phyloP scores from a whole-genome alignment of 53 echinoderm and acorn worm species.

The Paelopatides confundens region DNA sequence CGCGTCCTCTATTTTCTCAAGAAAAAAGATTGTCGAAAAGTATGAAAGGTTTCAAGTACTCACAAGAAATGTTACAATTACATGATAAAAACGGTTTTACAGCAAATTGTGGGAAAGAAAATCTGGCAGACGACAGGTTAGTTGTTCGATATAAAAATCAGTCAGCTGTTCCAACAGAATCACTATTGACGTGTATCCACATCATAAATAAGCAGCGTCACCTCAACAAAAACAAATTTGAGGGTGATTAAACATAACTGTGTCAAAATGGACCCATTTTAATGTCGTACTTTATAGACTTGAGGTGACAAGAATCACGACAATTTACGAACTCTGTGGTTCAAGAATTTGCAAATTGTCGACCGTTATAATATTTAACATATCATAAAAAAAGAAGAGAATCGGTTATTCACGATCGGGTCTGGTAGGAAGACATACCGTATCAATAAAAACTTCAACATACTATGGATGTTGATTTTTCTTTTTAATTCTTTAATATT shows the following conservation, averaged over 20 bases:
- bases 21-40: too few species aligned
- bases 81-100: background rate
- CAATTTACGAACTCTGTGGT: conserved; percentile 25
- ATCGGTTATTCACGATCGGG: too few species aligned
- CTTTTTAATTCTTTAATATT: background rate
- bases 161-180: background rate
- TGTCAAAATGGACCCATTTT: conserved; percentile 13
- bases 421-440: background rate
- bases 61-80: too few species aligned
- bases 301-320: background rate
- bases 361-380: background rate
- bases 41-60: too few species aligned
- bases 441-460: background rate
- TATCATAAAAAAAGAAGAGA: background rate
- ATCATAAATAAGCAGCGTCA: background rate
- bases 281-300: background rate
- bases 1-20: too few species aligned
- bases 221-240: background rate
- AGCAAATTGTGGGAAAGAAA: background rate
- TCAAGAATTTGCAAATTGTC: background rate
- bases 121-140: background rate
- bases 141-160: conserved; percentile 11
- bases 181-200: background rate
- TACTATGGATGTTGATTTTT: background rate
- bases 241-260: conserved; percentile 17